These are phyloP conservation scores for Varanus salvator DNA, from an alignment of 2,113 vertebrate genomes.

Conservation along the genomic window DNA sequence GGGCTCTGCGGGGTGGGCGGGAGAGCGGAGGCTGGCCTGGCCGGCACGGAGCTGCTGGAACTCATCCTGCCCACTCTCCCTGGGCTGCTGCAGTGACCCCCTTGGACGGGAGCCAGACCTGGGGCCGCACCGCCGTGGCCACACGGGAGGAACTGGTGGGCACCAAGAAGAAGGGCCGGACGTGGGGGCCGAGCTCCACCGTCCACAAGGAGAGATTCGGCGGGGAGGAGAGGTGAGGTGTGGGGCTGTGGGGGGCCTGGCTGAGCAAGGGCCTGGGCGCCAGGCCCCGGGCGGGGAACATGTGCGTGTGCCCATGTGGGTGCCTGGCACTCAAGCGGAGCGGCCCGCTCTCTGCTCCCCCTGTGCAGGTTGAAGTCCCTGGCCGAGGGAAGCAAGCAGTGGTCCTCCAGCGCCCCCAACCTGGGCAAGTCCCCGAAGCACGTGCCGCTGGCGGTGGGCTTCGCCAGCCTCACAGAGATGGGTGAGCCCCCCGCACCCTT, in stretches of 20 bases:
- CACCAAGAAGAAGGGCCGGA: conserved; percentile 90
- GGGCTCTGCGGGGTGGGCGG: neutral
- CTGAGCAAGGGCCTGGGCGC: no score
- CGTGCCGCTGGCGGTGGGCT: conserved; percentile 83
- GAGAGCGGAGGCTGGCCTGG: neutral
- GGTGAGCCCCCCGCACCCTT: conserved; percentile 71
- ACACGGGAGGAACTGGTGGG: conserved; percentile 85
- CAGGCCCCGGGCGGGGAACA: neutral
- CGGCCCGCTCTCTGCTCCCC: no score
- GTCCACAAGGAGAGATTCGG: conserved; percentile 85
- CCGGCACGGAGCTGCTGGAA: no score
- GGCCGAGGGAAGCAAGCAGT: conserved; percentile 87
- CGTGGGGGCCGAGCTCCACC: conserved; percentile 93
- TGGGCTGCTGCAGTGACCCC: conserved; percentile 82
- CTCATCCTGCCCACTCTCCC: neutral
- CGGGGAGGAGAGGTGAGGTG: conserved; percentile 91
- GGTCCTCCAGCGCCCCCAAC: conserved; percentile 92
- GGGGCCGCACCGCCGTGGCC: conserved; percentile 84
- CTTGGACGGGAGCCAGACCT: conserved; percentile 86
- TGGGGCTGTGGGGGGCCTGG: no score
- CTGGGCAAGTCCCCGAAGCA: conserved; percentile 92
- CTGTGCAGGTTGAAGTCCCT: conserved; percentile 84
- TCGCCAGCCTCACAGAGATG: conserved; percentile 92
- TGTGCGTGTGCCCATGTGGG: no score
- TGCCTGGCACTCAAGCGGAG: no score